phyloP scores from a whole-genome alignment of 2,797 vertebrate genomes.

The Decapterus maruadsi region DNA sequence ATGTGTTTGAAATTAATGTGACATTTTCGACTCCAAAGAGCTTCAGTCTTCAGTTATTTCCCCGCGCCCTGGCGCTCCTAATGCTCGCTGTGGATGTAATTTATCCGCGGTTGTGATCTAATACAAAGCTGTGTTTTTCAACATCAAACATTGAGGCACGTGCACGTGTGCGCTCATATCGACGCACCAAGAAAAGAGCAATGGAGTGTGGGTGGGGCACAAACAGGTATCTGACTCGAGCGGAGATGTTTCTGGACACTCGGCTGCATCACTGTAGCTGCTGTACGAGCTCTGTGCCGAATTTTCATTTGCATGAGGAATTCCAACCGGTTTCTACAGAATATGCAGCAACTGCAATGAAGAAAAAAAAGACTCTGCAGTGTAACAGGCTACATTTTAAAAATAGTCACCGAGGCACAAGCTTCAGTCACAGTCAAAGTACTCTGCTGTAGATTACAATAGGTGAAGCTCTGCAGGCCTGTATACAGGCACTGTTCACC shows the following conservation, averaged over 20 bases:
- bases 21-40: slow-evolving; percentile 90
- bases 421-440: neutral
- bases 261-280: neutral
- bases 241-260: neutral
- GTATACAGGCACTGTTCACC: slow-evolving; percentile 3
- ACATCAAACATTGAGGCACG: slow-evolving; percentile 87
- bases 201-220: slow-evolving; percentile 25
- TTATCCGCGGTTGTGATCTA: slow-evolving; percentile 86
- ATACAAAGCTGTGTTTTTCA: slow-evolving; percentile 83
- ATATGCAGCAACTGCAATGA: neutral
- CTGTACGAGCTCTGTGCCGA: neutral
- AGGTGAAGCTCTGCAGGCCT: neutral
- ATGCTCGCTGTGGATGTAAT: slow-evolving; percentile 85
- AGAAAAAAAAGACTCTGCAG: neutral
- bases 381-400: neutral
- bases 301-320: slow-evolving; percentile 1
- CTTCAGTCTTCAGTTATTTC: slow-evolving; percentile 83
- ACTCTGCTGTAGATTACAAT: neutral
- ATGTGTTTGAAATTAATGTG: slow-evolving; percentile 91
- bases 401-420: neutral
- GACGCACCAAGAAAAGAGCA: slow-evolving; percentile 42
- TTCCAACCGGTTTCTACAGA: neutral
- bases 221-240: slow-evolving; percentile 53
- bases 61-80: slow-evolving; percentile 67
- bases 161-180: slow-evolving; percentile 62